Evolutionary conservation across 1,140 invertebrate genomes (phyloP).

Genomic region (Orussus abietinus): DNA sequence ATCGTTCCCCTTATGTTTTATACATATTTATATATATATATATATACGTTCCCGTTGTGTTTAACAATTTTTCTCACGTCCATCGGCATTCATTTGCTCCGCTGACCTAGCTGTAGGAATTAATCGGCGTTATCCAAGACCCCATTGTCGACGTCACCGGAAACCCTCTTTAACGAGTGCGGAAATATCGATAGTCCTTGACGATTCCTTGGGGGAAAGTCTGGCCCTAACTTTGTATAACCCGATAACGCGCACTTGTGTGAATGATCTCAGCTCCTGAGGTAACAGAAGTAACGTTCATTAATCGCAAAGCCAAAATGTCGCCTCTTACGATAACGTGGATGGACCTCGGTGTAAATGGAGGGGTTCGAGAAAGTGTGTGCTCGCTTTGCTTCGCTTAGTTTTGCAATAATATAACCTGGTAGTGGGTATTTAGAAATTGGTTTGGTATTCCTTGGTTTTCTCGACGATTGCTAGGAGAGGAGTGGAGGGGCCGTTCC

Average conservation of each 20-base stretch:
- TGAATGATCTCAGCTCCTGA: conserved; percentile 53
- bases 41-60: neutral
- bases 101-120: conserved; percentile 21
- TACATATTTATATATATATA: too few relatives aligned
- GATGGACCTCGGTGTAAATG: conserved; percentile 15
- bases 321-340: conserved; percentile 13
- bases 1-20: too few relatives aligned
- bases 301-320: conserved; percentile 21
- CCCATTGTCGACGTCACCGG: too few relatives aligned
- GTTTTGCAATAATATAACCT: too few relatives aligned
- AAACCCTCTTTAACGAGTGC: too few relatives aligned
- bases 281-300: conserved; percentile 37
- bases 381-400: conserved; percentile 28
- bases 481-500: too few relatives aligned
- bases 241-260: conserved; percentile 35
- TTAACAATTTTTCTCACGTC: neutral
- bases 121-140: too few relatives aligned
- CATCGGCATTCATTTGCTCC: conserved; percentile 25
- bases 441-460: conserved; percentile 20
- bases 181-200: too few relatives aligned
- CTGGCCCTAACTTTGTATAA: too few relatives aligned
- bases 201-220: too few relatives aligned
- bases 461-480: too few relatives aligned
- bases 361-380: conserved; percentile 25
- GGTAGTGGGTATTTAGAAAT: too few relatives aligned